Percentiles rank a stretch among this genome's conserved stretches.
phyloP scores from a whole-genome alignment of 2,113 vertebrate species.

The Mola mola region DNA sequence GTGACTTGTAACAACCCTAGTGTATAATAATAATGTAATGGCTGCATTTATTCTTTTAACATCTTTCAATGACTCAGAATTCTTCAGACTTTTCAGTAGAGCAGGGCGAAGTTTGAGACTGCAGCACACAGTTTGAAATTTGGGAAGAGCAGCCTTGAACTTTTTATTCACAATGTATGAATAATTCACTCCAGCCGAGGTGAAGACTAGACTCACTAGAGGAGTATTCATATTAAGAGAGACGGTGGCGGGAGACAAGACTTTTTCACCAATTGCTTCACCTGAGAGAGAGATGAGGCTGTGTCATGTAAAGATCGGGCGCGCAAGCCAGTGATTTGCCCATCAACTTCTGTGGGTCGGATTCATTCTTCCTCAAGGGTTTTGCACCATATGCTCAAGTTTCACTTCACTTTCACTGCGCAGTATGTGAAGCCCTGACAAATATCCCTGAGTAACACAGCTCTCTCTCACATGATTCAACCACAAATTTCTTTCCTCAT shows the following conservation, averaged over 20 bases:
- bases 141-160: slow-evolving; percentile 13
- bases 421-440: slow-evolving; percentile 11
- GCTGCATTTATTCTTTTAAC: too few species aligned
- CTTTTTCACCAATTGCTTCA: not conserved
- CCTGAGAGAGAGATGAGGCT: not conserved
- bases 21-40: too few species aligned
- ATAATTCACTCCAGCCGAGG: slow-evolving; percentile 25
- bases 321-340: slow-evolving; percentile 7
- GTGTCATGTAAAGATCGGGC: not conserved
- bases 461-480: not conserved
- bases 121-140: too few species aligned
- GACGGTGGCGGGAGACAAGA: not conserved
- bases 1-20: too few species aligned
- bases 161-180: slow-evolving; percentile 40
- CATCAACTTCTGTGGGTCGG: slow-evolving; percentile 26
- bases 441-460: slow-evolving; percentile 23
- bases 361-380: slow-evolving; percentile 25
- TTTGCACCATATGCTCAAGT: slow-evolving; percentile 40
- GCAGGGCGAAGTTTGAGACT: too few species aligned
- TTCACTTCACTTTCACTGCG: slow-evolving; percentile 25
- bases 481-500: not conserved
- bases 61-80: too few species aligned
- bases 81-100: too few species aligned
- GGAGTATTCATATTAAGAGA: slow-evolving; percentile 12
- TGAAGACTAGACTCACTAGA: slow-evolving; percentile 14